phyloP scores from a whole-genome alignment of 2,888 invertebrate species.

The Acrobasis consociella region DNA sequence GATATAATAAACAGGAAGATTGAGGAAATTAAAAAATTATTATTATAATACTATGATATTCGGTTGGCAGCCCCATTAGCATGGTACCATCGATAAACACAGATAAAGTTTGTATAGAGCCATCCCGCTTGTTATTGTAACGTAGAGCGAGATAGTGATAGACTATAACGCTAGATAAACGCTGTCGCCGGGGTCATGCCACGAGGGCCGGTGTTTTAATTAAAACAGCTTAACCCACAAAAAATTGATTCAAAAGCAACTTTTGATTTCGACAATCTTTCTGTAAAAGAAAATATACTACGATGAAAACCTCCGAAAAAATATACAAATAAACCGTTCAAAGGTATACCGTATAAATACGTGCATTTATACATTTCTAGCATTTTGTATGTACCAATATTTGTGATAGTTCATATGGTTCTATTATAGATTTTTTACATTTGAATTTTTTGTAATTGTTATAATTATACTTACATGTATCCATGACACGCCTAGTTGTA shows the following conservation, averaged over 20 bases:
- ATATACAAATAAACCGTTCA: constrained; percentile 2
- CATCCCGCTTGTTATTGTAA: too few relatives aligned
- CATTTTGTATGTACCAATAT: constrained; percentile 59
- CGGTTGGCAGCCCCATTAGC: too few relatives aligned
- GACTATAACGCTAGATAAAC: too few relatives aligned
- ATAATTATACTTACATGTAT: constrained; percentile 18
- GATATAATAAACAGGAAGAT: constrained; percentile 11
- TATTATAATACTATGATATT: too few relatives aligned
- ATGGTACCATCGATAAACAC: too few relatives aligned
- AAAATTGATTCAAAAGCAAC: too few relatives aligned
- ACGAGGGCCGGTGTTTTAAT: too few relatives aligned
- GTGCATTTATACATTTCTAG: constrained; percentile 59
- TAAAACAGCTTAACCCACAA: too few relatives aligned
- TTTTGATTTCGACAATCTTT: constrained; percentile 1
- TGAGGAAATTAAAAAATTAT: not conserved
- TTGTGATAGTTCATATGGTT: constrained; percentile 56
- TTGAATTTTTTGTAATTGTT: constrained; percentile 31
- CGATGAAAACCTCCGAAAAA: constrained; percentile 4
- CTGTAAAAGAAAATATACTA: too few relatives aligned
- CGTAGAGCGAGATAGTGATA: too few relatives aligned
- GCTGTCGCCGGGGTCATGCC: too few relatives aligned
- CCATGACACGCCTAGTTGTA: constrained; percentile 23
- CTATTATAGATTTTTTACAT: constrained; percentile 36
- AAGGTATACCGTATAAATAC: constrained; percentile 40
- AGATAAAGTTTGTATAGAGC: too few relatives aligned